These are phyloP conservation scores for Drosophila borborema DNA, from an alignment of 2,888 invertebrate species.

Conservation along the genomic window DNA sequence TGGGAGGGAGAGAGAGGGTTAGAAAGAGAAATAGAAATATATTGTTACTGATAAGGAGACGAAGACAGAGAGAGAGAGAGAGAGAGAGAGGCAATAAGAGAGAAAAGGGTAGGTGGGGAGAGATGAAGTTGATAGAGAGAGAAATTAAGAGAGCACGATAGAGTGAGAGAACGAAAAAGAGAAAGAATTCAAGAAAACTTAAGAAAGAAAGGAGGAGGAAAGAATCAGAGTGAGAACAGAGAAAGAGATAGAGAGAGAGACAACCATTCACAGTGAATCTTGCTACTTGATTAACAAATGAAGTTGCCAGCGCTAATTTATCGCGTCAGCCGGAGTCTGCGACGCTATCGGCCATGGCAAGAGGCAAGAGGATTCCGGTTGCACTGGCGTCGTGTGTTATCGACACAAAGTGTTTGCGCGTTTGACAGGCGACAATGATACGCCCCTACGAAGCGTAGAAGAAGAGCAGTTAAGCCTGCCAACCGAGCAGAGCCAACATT, in stretches of 20 bases:
- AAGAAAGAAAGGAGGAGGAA: not conserved
- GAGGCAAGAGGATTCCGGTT: not conserved
- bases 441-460: not conserved
- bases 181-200: too few relatives aligned
- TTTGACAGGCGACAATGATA: slow-evolving; percentile 40
- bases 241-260: not conserved
- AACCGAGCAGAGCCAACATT: not conserved
- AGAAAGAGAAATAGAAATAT: not conserved
- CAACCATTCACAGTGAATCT: slow-evolving; percentile 48
- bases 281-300: slow-evolving; percentile 56
- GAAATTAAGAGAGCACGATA: not conserved
- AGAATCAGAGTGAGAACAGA: not conserved
- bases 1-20: not conserved
- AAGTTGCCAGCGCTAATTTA: slow-evolving; percentile 68
- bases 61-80: not conserved
- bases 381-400: slow-evolving; percentile 15
- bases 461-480: not conserved
- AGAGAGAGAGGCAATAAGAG: not conserved
- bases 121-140: not conserved
- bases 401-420: slow-evolving; percentile 51
- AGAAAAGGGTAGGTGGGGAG: not conserved
- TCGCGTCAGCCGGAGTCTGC: slow-evolving; percentile 19
- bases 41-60: not conserved
- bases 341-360: slow-evolving; percentile 4
- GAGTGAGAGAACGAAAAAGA: not conserved